Percentiles rank a stretch among this genome's conserved stretches.
phyloP scores from a whole-genome alignment of 2,888 invertebrate species.

The Drosophila vallismaia region DNA sequence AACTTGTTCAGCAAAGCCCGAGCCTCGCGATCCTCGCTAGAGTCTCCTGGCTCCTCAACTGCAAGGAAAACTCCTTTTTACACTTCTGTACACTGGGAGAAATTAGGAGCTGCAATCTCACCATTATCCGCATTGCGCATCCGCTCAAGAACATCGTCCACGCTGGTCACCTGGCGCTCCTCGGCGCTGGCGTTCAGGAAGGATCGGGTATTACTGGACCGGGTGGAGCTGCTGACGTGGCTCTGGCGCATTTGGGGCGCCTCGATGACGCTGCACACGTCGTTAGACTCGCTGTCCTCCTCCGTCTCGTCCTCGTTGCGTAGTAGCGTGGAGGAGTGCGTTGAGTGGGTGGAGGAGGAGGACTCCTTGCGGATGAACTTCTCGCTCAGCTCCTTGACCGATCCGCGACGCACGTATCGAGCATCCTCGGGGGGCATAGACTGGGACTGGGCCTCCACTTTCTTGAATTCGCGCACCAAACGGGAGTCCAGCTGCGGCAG shows the following conservation, averaged over 20 bases:
- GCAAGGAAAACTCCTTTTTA: not conserved
- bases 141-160: slow-evolving; percentile 90
- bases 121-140: slow-evolving; percentile 91
- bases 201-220: slow-evolving; percentile 84
- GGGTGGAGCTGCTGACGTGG: slow-evolving; percentile 64
- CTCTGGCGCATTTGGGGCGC: slow-evolving; percentile 72
- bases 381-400: slow-evolving; percentile 91
- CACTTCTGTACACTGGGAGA: no score
- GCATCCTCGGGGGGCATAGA: slow-evolving; percentile 29
- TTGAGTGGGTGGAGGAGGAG: slow-evolving; percentile 67
- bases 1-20: slow-evolving; percentile 92
- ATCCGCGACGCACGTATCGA: slow-evolving; percentile 87
- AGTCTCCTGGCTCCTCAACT: slow-evolving; percentile 88
- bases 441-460: slow-evolving; percentile 53
- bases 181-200: slow-evolving; percentile 88
- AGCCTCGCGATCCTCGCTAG: slow-evolving; percentile 88
- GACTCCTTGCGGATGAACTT: slow-evolving; percentile 89
- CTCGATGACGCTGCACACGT: slow-evolving; percentile 73
- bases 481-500: slow-evolving; percentile 31
- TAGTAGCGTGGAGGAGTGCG: slow-evolving; percentile 47
- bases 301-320: slow-evolving; percentile 70
- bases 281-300: slow-evolving; percentile 75
- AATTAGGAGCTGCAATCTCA: slow-evolving; percentile 67
- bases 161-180: slow-evolving; percentile 89
- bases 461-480: slow-evolving; percentile 67